These are phyloP conservation scores for Lycocorax pyrrhopterus DNA, from an alignment of 2,113 vertebrate genomes.

Conservation along the genomic window DNA sequence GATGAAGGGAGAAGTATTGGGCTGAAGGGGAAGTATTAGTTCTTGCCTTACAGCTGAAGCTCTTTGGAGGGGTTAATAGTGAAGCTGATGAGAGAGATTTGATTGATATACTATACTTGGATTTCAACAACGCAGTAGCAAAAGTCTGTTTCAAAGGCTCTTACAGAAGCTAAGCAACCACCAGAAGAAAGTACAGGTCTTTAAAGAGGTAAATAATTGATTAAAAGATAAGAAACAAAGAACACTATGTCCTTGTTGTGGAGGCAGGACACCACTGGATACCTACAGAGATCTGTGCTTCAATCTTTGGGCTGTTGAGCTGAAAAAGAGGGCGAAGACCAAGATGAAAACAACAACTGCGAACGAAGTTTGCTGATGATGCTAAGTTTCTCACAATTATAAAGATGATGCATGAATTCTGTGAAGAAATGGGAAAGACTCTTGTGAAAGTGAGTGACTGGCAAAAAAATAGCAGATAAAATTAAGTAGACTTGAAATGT, in stretches of 20 bases:
- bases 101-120: neutral
- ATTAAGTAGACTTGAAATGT: neutral
- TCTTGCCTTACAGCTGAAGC: neutral
- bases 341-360: neutral
- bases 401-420: neutral
- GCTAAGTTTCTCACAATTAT: neutral
- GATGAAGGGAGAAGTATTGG: neutral
- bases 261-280: neutral
- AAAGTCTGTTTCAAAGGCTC: neutral
- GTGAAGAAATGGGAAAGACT: neutral
- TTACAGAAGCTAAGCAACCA: neutral
- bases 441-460: neutral
- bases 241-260: neutral
- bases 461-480: neutral
- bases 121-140: constrained; percentile 1
- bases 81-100: neutral
- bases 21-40: neutral
- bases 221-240: neutral
- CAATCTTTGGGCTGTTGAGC: neutral
- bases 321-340: neutral
- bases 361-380: neutral
- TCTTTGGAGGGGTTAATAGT: neutral
- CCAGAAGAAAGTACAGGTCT: neutral
- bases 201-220: constrained; percentile 29
- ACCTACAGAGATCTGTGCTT: neutral